phyloP scores from a whole-genome alignment of 2,113 vertebrate species.

The Protobothrops mucrosquamatus region DNA sequence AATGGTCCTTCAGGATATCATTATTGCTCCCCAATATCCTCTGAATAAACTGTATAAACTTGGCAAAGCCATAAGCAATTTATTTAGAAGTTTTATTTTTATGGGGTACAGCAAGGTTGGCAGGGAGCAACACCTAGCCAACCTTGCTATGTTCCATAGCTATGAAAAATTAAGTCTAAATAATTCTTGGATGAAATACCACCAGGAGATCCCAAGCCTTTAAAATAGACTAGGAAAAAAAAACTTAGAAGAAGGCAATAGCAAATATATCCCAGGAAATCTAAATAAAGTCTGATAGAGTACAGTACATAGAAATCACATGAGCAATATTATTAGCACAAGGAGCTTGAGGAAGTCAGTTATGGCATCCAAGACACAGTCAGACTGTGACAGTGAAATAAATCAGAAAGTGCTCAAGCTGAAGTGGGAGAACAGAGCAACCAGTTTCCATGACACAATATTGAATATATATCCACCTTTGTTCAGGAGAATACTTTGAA shows the following conservation, averaged over 20 bases:
- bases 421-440: background rate
- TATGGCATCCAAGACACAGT: background rate
- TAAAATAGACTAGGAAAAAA: background rate
- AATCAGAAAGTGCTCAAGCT: background rate
- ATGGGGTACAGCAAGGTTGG: background rate
- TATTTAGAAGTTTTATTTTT: background rate
- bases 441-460: background rate
- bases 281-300: background rate
- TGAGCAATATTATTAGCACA: background rate
- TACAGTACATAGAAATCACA: background rate
- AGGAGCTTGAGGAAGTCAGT: background rate
- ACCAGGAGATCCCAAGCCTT: background rate
- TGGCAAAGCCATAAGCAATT: background rate
- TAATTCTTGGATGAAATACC: background rate
- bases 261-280: background rate
- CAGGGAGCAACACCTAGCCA: background rate
- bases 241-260: background rate
- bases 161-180: background rate
- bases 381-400: background rate
- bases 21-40: background rate
- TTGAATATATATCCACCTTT: background rate
- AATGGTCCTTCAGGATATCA: background rate
- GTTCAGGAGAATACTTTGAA: background rate
- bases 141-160: background rate
- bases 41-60: background rate